Evolutionary conservation across 92 coral and sea anemone genomes (phyloP).

Genomic region (Porites evermanni): DNA sequence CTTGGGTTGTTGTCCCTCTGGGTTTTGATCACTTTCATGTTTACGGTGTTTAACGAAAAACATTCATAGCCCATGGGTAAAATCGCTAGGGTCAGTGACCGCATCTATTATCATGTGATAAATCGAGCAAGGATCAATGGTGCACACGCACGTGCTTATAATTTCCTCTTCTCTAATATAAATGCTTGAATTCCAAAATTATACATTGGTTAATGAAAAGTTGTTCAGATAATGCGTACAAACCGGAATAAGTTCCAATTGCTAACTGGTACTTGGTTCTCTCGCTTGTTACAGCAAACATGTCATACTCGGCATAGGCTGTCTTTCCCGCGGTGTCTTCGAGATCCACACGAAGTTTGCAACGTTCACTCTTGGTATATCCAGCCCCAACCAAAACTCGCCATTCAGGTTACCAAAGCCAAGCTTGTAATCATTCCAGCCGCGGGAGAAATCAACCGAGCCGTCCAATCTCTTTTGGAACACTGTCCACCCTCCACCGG

Average conservation of each 20-base stretch:
- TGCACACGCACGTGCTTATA: too few species aligned
- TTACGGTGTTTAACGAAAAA: too few species aligned
- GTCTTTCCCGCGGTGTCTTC: conserved; percentile 26
- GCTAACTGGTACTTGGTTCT: conserved; percentile 9
- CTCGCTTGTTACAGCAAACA: conserved; percentile 26
- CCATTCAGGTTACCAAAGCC: conserved; percentile 46
- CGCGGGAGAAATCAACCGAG: conserved; percentile 63
- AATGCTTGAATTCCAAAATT: too few species aligned
- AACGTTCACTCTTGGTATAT: conserved; percentile 4
- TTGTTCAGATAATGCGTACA: background rate
- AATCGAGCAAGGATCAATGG: too few species aligned
- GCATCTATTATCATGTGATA: too few species aligned
- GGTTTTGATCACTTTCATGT: too few species aligned
- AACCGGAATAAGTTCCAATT: conserved; percentile 20
- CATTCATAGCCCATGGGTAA: too few species aligned
- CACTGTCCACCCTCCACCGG: conserved; percentile 54
- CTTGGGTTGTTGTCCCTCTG: too few species aligned
- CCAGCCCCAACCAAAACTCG: conserved; percentile 44
- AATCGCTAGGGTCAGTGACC: too few species aligned
- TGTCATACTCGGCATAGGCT: conserved; percentile 13
- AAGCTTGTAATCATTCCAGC: conserved; percentile 62
- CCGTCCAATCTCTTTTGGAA: background rate
- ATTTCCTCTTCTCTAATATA: too few species aligned
- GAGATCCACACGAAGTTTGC: conserved; percentile 25
- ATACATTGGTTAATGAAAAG: too few species aligned